A percentile compares a stretch with the other conserved stretches of the same genome.
These are phyloP conservation scores for Blastobasis adustella DNA, from an alignment of 2,888 invertebrate species.

Conservation along the genomic window DNA sequence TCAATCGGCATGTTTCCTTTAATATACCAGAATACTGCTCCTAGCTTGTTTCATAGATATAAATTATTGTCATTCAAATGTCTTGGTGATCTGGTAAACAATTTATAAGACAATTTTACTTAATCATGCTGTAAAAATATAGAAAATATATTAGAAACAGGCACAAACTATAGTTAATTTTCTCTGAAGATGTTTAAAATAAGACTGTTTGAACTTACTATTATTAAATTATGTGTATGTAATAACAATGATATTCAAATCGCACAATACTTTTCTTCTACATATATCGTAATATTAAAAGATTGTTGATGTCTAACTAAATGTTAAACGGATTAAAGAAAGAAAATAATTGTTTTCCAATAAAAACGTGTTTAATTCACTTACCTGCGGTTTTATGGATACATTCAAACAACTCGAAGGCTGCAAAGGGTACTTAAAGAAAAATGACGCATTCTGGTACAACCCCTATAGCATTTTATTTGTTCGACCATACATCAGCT, in stretches of 20 bases:
- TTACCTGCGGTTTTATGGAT: too few species aligned
- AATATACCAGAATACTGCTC: not conserved
- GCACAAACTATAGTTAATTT: conserved; percentile 17
- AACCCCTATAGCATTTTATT: too few species aligned
- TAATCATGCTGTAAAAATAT: not conserved
- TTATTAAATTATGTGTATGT: conserved; percentile 24
- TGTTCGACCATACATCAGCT: too few species aligned
- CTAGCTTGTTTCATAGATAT: conserved; percentile 5
- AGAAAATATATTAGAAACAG: not conserved
- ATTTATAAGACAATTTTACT: not conserved
- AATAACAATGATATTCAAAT: conserved; percentile 32
- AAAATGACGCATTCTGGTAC: too few species aligned
- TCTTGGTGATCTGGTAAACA: conserved; percentile 1
- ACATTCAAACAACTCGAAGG: too few species aligned
- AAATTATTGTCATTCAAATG: conserved; percentile 6
- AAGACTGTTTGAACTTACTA: conserved; percentile 43
- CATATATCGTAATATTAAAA: conserved; percentile 26
- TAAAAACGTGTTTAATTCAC: conserved; percentile 9
- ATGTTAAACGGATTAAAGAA: conserved; percentile 38
- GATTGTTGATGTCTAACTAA: conserved; percentile 49
- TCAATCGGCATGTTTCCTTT: conserved; percentile 4
- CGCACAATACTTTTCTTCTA: conserved; percentile 61
- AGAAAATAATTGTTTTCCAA: conserved; percentile 44
- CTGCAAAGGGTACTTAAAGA: too few species aligned
- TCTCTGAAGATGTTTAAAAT: conserved; percentile 28